phyloP scores from a whole-genome alignment of 2,888 invertebrate species.

The Octodonta nipae region DNA sequence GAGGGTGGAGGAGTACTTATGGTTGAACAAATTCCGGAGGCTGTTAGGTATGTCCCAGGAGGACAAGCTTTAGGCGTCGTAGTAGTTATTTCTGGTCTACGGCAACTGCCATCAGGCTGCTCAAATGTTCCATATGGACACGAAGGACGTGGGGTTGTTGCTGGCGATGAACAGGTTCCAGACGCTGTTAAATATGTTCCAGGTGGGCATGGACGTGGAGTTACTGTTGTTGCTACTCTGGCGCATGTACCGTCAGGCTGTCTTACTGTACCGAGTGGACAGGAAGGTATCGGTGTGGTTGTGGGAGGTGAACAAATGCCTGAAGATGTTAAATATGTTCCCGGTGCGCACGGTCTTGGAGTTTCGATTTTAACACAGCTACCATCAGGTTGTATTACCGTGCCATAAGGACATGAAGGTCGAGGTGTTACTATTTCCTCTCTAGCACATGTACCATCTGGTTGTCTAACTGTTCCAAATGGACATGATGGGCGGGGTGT shows the following conservation, averaged over 20 bases:
- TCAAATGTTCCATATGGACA: constrained; percentile 9
- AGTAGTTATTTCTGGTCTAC: too few relatives aligned
- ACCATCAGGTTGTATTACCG: constrained; percentile 8
- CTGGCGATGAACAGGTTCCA: constrained; percentile 5
- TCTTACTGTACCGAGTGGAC: constrained; percentile 6
- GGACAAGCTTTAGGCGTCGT: constrained; percentile 7
- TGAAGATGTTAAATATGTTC: constrained; percentile 10
- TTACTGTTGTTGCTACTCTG: neutral
- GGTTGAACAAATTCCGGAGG: constrained; percentile 5
- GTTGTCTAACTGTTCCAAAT: constrained; percentile 4
- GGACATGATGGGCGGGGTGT: constrained; percentile 5
- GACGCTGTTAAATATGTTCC: constrained; percentile 2
- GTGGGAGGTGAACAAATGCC: constrained; percentile 12
- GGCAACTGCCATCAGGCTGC: constrained; percentile 8
- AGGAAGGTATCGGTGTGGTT: constrained; percentile 6
- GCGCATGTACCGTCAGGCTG: constrained; percentile 6
- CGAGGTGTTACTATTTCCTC: constrained; percentile 8
- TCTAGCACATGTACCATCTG: constrained; percentile 7
- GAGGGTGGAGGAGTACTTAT: constrained; percentile 4
- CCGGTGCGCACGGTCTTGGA: constrained; percentile 10
- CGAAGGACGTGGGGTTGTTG: constrained; percentile 5
- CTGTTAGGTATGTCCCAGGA: constrained; percentile 3
- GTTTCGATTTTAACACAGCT: constrained; percentile 4
- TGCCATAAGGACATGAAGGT: constrained; percentile 8
- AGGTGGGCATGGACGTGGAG: constrained; percentile 7